Percentiles rank a stretch among this genome's conserved stretches.
These are phyloP conservation scores for Bombus confusus DNA, from an alignment of 1,140 invertebrate genomes.

Conservation along the genomic window DNA sequence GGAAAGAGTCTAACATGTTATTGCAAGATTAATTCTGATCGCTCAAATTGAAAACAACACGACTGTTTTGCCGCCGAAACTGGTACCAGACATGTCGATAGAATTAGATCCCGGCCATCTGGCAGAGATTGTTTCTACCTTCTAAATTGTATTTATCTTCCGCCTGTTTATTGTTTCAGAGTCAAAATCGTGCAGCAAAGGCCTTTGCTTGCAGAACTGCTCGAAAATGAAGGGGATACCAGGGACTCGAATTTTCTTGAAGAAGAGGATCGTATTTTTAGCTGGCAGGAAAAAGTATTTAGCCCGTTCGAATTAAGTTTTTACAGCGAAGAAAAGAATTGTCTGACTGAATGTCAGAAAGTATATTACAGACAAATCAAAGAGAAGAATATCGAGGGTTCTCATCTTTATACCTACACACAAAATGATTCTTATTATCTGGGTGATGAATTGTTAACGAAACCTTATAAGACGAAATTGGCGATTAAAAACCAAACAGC, in stretches of 20 bases:
- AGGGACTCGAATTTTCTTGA: constrained; percentile 77
- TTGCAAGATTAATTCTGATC: neutral
- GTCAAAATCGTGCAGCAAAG: constrained; percentile 79
- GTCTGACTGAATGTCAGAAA: constrained; percentile 74
- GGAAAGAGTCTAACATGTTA: neutral
- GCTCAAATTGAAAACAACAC: neutral
- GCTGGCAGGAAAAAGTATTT: constrained; percentile 81
- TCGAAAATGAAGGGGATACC: constrained; percentile 76
- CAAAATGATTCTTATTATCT: constrained; percentile 75
- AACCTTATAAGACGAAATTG: constrained; percentile 61
- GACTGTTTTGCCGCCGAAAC: neutral
- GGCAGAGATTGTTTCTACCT: constrained; percentile 41
- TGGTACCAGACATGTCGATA: constrained; percentile 5
- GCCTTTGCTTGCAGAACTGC: constrained; percentile 77
- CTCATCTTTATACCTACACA: constrained; percentile 76
- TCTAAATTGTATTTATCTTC: constrained; percentile 47
- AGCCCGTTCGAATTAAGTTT: constrained; percentile 75
- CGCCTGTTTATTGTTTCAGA: constrained; percentile 74
- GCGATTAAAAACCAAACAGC: constrained; percentile 63
- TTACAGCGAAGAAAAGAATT: constrained; percentile 78
- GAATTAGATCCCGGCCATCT: constrained; percentile 60
- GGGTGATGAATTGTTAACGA: constrained; percentile 65
- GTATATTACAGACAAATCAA: constrained; percentile 72
- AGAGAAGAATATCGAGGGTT: constrained; percentile 57
- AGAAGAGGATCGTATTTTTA: constrained; percentile 74